phyloP scores from a whole-genome alignment of 2,888 invertebrate genomes.

The Acronicta aceris region DNA sequence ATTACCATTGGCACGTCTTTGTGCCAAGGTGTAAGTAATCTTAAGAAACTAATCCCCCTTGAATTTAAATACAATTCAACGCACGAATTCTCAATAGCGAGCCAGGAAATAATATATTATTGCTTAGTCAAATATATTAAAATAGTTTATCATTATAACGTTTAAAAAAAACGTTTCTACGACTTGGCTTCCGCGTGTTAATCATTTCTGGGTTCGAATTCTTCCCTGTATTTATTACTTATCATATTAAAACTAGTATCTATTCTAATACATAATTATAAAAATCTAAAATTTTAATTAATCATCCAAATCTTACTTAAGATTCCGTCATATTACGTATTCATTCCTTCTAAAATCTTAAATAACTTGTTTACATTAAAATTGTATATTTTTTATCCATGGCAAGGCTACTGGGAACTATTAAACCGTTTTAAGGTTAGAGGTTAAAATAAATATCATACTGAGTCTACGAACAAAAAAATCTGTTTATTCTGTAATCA shows the following conservation, averaged over 20 bases:
- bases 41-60: conserved; percentile 9
- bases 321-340: too few species aligned
- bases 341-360: too few species aligned
- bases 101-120: conserved; percentile 5
- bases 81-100: conserved; percentile 23
- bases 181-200: conserved; percentile 5
- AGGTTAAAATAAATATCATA: not conserved
- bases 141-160: too few species aligned
- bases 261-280: too few species aligned
- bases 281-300: too few species aligned
- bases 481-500: not conserved
- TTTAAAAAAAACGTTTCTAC: not conserved
- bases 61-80: conserved; percentile 18
- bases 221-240: too few species aligned
- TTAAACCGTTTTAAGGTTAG: conserved; percentile 25
- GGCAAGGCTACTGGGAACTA: conserved; percentile 25
- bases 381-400: conserved; percentile 1
- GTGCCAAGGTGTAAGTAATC: conserved; percentile 37
- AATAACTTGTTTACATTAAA: too few species aligned
- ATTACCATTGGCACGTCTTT: conserved; percentile 42
- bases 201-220: not conserved
- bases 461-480: not conserved
- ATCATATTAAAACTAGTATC: too few species aligned
- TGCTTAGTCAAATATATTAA: too few species aligned
- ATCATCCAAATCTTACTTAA: too few species aligned